phyloP scores from a whole-genome alignment of 2,888 invertebrate species.

The Neoscelio sp. region DNA sequence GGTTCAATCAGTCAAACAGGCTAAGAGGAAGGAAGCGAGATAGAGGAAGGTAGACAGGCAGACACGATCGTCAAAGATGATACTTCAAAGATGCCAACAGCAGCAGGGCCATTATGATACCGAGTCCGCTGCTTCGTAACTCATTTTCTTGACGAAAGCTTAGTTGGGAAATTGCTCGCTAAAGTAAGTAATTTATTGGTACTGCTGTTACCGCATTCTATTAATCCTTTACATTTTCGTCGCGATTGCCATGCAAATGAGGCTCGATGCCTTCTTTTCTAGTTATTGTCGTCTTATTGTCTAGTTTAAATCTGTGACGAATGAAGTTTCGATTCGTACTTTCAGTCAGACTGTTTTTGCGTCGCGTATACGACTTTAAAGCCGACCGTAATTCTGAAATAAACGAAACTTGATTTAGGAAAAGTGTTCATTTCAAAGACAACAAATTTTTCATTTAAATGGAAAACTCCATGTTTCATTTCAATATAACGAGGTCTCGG shows the following conservation, averaged over 20 bases:
- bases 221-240: constrained; percentile 42
- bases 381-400: no score
- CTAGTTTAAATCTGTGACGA: no score
- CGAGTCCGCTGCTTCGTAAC: constrained; percentile 38
- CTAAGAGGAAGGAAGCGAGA: constrained; percentile 59
- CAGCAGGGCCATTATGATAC: constrained; percentile 55
- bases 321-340: background rate
- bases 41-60: constrained; percentile 47
- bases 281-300: constrained; percentile 37
- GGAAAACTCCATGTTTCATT: no score
- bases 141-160: constrained; percentile 62
- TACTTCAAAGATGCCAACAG: constrained; percentile 67
- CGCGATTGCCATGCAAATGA: constrained; percentile 42
- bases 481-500: no score
- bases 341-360: no score
- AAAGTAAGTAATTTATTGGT: constrained; percentile 51
- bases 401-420: no score
- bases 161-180: constrained; percentile 49
- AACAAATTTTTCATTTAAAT: no score
- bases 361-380: no score
- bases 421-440: no score
- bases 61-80: constrained; percentile 68
- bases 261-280: constrained; percentile 26
- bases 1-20: constrained; percentile 60
- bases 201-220: constrained; percentile 37